These are phyloP conservation scores for Mythimna vitellina DNA, from an alignment of 2,888 invertebrate species.

Conservation along the genomic window DNA sequence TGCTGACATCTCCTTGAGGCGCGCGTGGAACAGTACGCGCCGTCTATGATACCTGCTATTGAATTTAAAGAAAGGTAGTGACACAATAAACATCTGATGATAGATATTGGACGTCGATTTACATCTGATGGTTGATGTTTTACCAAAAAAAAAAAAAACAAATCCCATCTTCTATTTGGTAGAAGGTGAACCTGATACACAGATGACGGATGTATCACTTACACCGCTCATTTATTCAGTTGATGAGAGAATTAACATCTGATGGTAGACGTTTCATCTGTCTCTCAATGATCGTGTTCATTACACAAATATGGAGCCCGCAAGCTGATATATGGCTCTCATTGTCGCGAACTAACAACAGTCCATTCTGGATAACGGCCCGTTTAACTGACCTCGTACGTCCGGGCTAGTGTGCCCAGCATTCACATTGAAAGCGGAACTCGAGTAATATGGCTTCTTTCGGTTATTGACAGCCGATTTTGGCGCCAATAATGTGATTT, in stretches of 20 bases:
- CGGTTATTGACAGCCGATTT: slow-evolving; percentile 48
- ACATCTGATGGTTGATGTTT: no score
- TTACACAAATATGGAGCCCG: slow-evolving; percentile 72
- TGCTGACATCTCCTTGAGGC: no score
- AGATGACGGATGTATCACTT: slow-evolving; percentile 33
- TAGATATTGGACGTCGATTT: no score
- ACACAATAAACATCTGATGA: no score
- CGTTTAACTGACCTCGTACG: slow-evolving; percentile 79
- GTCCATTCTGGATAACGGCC: slow-evolving; percentile 83
- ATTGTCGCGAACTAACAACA: slow-evolving; percentile 86
- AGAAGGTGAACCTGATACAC: slow-evolving; percentile 4
- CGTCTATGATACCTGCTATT: no score
- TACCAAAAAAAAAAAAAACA: no score
- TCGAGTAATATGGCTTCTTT: slow-evolving; percentile 44
- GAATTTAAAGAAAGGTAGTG: no score
- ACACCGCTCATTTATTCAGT: slow-evolving; percentile 61
- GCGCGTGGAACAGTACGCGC: no score
- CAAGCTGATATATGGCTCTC: slow-evolving; percentile 82
- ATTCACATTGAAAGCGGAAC: slow-evolving; percentile 58
- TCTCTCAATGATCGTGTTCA: slow-evolving; percentile 74
- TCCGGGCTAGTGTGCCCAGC: slow-evolving; percentile 60
- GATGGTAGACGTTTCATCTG: slow-evolving; percentile 70
- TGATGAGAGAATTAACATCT: slow-evolving; percentile 75
- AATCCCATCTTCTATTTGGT: background rate
- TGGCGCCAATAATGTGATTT: slow-evolving; percentile 45